Evolutionary conservation across 2,888 invertebrate genomes (phyloP), one percentile per base, ranked within the genome.

Genomic region (Standfussiana lucernea): DNA sequence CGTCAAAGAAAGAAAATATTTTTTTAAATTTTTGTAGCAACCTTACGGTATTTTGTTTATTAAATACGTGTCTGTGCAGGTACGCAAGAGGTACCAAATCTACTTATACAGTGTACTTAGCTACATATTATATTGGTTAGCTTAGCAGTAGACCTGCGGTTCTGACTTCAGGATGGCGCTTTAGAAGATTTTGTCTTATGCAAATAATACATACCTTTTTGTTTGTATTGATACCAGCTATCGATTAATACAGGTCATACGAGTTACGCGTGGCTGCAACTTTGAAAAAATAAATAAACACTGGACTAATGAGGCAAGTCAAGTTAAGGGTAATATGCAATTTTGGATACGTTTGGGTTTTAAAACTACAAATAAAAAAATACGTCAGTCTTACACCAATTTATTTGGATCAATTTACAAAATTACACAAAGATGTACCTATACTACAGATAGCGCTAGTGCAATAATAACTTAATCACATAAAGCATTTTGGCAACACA

Each of bases 381-480:
- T 62, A 62, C 76, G 0, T 92, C 91, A 93, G 91, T 92, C 92
- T 94, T 93, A 94, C 90, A 92, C 91, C 92, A 94, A 94, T 94
- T 94, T 94, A 92, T 91, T 93, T 90, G 86, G 90, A 93, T 90
- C 87, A 93, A 93, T 93, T 93, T 95, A 94, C 93, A 95, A 95
- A 94, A 94, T 92, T 90, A 93, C 92, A 90, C 91, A 90, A 92
- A 90, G 83, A 90, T 90, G 84, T 88, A 87, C 83, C 78, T 80
- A 79, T 74, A 86, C 90, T 88, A 89, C 86, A 78, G 42, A 82
- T 88, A 91, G 88, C 89, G 90, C 84, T 81, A 89, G 91, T 93
- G 93, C 91, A 90, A 86, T 89, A 88, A 91, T 90, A 91, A 91
- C 87, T 90, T 88, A 90, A 86, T 77, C 82, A 90, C 83, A 89